A percentile compares a stretch with the other conserved stretches of the same genome.
Conservation (phyloP, 2,797 vertebrate species). For the Arrhamphus sclerolepis region DNA sequence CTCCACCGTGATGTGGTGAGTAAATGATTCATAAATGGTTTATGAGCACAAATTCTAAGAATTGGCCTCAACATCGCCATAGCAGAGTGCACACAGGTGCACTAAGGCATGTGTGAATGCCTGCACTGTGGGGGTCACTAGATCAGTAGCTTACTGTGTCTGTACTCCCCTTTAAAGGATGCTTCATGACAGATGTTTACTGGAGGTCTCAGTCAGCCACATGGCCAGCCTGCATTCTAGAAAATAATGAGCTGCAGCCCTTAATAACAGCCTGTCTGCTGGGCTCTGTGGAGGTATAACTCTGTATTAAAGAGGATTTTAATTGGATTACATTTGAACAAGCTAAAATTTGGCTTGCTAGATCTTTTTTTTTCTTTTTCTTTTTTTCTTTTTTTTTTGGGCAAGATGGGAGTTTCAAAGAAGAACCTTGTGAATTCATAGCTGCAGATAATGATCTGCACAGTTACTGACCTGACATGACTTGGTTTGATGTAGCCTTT, state of each 20-base stretch:
- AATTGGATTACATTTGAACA: conserved; percentile 60
- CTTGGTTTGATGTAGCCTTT: conserved; percentile 31
- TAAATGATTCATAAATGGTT: conserved; percentile 68
- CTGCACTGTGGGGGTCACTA: conserved; percentile 71
- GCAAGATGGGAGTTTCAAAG: conserved; percentile 32
- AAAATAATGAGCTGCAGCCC: conserved; percentile 67
- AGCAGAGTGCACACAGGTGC: conserved; percentile 62
- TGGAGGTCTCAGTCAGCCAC: conserved; percentile 70
- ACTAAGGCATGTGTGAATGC: conserved; percentile 54
- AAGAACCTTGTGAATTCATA: conserved; percentile 30
- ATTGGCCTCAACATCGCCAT: conserved; percentile 47
- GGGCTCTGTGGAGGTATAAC: conserved; percentile 59
- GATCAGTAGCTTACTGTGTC: conserved; percentile 72
- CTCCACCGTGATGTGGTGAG: conserved; percentile 46
- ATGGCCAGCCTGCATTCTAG: conserved; percentile 48
- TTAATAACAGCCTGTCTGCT: conserved; percentile 49
- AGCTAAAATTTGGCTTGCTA: conserved; percentile 40
- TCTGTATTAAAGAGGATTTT: conserved; percentile 56
- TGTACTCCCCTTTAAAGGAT: conserved; percentile 61
- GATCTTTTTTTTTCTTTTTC: neutral
- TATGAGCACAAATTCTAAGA: conserved; percentile 51
- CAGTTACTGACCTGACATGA: conserved; percentile 28
- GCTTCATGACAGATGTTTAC: conserved; percentile 74
- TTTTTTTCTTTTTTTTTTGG: conserved; percentile 25
- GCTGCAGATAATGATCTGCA: conserved; percentile 18